Percentiles rank a stretch among this genome's conserved stretches.
Conservation (phyloP, 2,113 vertebrate genomes). For the Notothenia coriiceps region DNA sequence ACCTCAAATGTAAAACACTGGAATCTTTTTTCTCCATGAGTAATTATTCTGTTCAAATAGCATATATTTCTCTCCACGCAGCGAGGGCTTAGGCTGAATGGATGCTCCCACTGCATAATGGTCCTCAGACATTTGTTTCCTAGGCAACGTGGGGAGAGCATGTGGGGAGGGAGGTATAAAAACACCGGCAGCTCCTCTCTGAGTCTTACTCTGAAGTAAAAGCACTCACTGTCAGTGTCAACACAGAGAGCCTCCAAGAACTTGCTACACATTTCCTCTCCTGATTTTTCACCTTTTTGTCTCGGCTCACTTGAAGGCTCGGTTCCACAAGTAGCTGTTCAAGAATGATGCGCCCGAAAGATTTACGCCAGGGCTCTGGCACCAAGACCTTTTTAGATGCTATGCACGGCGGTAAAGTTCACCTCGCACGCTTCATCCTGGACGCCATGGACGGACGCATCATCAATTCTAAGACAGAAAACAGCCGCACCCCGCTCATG, state of each 20-base stretch:
- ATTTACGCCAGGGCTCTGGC: slow-evolving; percentile 90
- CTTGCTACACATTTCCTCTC: slow-evolving; percentile 50
- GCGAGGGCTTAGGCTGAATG: slow-evolving; percentile 82
- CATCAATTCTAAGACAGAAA: slow-evolving; percentile 90
- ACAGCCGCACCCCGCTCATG: slow-evolving; percentile 91
- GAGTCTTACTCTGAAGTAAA: slow-evolving; percentile 79
- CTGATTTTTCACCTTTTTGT: slow-evolving; percentile 23
- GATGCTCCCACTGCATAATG: slow-evolving; percentile 82
- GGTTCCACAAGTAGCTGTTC: slow-evolving; percentile 27
- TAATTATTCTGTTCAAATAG: slow-evolving; percentile 83
- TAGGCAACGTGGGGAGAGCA: slow-evolving; percentile 83
- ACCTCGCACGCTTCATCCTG: slow-evolving; percentile 91
- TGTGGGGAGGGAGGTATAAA: slow-evolving; percentile 85
- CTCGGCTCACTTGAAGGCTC: slow-evolving; percentile 23
- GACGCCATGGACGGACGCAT: slow-evolving; percentile 92
- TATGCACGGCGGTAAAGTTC: slow-evolving; percentile 91
- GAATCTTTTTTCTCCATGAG: slow-evolving; percentile 74
- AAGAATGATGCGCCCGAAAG: slow-evolving; percentile 90
- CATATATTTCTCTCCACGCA: slow-evolving; percentile 79
- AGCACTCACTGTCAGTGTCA: slow-evolving; percentile 57
- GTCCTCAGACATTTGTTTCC: slow-evolving; percentile 86
- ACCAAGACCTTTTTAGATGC: slow-evolving; percentile 92
- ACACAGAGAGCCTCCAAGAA: slow-evolving; percentile 59
- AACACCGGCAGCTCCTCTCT: slow-evolving; percentile 76
- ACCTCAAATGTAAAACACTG: slow-evolving; percentile 59